Conservation (phyloP, 2,797 vertebrate genomes). For the Cynopterus sphinx region DNA sequence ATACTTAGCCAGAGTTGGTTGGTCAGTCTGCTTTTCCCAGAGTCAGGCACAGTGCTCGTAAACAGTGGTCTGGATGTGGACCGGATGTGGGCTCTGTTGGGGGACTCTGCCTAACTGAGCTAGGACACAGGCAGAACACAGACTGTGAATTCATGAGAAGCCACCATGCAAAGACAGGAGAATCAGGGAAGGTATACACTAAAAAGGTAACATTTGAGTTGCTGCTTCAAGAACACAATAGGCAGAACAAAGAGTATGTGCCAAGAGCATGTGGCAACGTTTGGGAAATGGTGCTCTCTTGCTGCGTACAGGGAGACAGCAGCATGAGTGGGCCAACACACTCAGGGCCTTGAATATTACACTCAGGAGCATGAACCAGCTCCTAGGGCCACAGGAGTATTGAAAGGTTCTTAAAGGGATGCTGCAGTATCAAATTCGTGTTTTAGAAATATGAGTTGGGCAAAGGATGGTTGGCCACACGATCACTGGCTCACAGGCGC, state of each 20-base stretch:
- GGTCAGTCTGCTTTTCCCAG: not conserved
- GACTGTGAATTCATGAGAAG: not conserved
- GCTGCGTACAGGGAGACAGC: not conserved
- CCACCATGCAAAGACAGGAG: not conserved
- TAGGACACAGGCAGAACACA: not conserved
- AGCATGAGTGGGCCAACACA: not conserved
- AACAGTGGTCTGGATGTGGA: not conserved
- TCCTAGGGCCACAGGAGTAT: fast-evolving
- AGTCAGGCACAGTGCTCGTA: not conserved
- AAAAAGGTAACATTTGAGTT: not conserved
- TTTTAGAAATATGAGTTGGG: not conserved
- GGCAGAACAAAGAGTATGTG: not conserved
- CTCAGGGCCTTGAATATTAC: not conserved
- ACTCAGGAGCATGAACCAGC: not conserved
- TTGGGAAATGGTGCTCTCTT: not conserved
- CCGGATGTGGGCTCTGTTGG: not conserved
- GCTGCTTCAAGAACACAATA: not conserved
- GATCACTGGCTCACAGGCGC: not conserved
- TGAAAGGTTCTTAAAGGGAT: not conserved
- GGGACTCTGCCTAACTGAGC: not conserved
- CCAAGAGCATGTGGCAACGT: not conserved
- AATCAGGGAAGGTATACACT: not conserved
- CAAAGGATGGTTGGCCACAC: not conserved
- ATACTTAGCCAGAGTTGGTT: not conserved
- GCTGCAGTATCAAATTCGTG: not conserved